phyloP scores from a whole-genome alignment of 2,797 vertebrate genomes.

The Melanogrammus aeglefinus region DNA sequence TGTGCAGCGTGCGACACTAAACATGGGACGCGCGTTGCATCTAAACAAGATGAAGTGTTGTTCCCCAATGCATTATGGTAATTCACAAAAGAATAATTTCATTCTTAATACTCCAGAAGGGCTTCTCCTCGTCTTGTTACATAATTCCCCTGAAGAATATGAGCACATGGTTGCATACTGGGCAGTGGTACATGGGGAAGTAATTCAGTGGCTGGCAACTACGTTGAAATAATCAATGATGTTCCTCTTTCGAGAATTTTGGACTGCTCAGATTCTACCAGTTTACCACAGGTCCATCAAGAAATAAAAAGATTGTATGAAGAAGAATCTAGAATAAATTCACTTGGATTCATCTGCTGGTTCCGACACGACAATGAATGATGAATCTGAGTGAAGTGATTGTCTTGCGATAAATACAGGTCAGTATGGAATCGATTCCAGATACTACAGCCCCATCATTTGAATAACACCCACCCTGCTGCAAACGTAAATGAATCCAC shows the following conservation, averaged over 20 bases:
- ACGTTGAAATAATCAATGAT: neutral
- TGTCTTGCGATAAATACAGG: neutral
- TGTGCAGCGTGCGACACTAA: conserved; percentile 12
- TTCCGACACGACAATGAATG: neutral
- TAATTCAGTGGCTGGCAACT: neutral
- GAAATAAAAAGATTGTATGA: neutral
- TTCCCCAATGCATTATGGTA: conserved; percentile 44
- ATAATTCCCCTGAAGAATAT: conserved; percentile 31
- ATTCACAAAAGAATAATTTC: conserved; percentile 60
- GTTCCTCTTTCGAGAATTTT: neutral
- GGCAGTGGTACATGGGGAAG: neutral
- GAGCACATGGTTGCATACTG: neutral
- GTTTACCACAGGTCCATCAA: neutral
- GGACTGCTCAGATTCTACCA: neutral
- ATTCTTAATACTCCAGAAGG: conserved; percentile 58
- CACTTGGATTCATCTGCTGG: no score
- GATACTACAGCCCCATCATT: neutral
- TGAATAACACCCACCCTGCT: neutral
- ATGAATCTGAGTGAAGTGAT: neutral
- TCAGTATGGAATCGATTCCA: neutral
- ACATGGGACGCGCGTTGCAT: conserved; percentile 27
- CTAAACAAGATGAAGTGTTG: conserved; percentile 34
- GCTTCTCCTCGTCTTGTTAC: conserved; percentile 58
- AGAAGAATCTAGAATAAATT: neutral
- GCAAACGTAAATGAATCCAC: neutral